Percentiles rank a stretch among this genome's conserved stretches.
Evolutionary conservation across 2,113 vertebrate species (phyloP).

Genomic region (Vulpes lagopus): DNA sequence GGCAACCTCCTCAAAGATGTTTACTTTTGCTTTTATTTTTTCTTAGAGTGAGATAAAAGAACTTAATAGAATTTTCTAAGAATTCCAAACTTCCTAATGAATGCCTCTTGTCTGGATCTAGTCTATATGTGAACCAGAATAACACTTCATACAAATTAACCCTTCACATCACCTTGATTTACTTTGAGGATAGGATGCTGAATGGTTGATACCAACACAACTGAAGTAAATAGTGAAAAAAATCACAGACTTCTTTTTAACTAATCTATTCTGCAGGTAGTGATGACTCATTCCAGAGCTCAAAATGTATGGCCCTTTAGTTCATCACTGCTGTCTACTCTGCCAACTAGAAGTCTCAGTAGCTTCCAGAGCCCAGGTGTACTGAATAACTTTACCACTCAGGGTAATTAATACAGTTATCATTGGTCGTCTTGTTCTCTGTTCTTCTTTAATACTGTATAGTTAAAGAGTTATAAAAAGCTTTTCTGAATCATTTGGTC

Average conservation of each 20-base stretch:
- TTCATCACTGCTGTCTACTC: not conserved
- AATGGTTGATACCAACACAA: not conserved
- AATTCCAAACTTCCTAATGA: not conserved
- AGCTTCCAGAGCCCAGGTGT: not conserved
- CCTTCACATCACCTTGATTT: not conserved
- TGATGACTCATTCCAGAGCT: not conserved
- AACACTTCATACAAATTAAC: not conserved
- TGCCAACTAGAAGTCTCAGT: not conserved
- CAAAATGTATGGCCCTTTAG: not conserved
- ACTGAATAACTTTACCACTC: conserved; percentile 24
- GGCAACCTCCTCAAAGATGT: not conserved
- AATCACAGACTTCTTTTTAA: not conserved
- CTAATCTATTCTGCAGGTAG: not conserved
- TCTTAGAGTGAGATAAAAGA: not conserved
- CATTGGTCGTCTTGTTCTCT: not conserved
- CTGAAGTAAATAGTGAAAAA: not conserved
- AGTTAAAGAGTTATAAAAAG: not conserved
- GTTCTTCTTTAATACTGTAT: not conserved
- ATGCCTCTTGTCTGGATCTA: not conserved
- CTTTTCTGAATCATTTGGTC: not conserved
- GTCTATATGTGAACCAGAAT: not conserved
- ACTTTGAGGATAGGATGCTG: not conserved
- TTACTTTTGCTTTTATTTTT: not conserved
- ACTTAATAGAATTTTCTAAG: not conserved
- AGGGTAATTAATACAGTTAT: not conserved